These are phyloP conservation scores for Eupithecia tripunctaria DNA, from an alignment of 2,888 invertebrate species.

Conservation along the genomic window DNA sequence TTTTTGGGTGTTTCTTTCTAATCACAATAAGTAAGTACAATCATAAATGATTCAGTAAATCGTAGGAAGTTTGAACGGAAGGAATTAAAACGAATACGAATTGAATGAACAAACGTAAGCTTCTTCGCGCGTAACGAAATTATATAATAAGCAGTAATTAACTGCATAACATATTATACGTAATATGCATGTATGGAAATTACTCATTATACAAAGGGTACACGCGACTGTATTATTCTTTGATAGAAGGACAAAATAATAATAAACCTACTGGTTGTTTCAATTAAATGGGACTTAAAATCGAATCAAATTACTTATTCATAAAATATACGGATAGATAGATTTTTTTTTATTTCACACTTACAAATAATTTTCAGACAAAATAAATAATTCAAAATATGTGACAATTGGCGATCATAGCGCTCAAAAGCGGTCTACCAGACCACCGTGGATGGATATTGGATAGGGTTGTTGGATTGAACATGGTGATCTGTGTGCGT, in stretches of 20 bases:
- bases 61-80: constrained; percentile 62
- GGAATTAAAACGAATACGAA: constrained; percentile 55
- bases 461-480: too few species aligned
- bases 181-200: constrained; percentile 38
- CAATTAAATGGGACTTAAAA: neutral
- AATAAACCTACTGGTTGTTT: neutral
- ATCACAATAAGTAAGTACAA: neutral
- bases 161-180: constrained; percentile 29
- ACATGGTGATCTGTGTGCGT: too few species aligned
- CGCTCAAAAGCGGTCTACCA: too few species aligned
- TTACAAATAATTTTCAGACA: too few species aligned
- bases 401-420: too few species aligned
- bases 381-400: too few species aligned
- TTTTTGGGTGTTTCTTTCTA: neutral
- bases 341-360: too few species aligned
- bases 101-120: constrained; percentile 52
- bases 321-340: too few species aligned
- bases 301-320: too few species aligned
- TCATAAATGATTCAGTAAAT: constrained; percentile 17
- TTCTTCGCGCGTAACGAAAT: constrained; percentile 51
- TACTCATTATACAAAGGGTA: constrained; percentile 25
- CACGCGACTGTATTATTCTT: neutral
- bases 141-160: constrained; percentile 44
- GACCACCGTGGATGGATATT: too few species aligned
- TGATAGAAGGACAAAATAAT: neutral